phyloP scores from a whole-genome alignment of 2,113 vertebrate species.

The Tichodroma muraria region DNA sequence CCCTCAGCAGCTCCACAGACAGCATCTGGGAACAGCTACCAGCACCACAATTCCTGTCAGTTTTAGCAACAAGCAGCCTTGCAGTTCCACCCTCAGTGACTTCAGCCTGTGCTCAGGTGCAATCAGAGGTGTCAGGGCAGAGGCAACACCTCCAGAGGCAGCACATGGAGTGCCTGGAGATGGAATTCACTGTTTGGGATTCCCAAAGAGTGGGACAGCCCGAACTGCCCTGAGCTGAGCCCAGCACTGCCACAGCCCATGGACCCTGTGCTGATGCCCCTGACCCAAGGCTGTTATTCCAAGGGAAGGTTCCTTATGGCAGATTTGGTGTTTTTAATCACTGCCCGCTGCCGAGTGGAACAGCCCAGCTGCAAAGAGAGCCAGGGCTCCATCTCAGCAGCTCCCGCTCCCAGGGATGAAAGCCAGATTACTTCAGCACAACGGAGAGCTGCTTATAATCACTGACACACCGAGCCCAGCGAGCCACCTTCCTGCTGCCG shows the following conservation, averaged over 20 bases:
- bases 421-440: background rate
- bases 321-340: background rate
- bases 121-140: fast-evolving
- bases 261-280: background rate
- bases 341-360: background rate
- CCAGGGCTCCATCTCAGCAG: background rate
- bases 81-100: background rate
- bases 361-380: background rate
- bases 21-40: background rate
- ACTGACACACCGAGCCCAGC: background rate
- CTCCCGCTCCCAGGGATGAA: background rate
- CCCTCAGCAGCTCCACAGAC: background rate
- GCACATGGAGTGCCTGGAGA: background rate
- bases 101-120: background rate
- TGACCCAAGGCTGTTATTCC: background rate
- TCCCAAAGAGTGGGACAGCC: background rate
- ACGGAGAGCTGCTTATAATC: background rate
- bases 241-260: background rate
- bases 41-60: background rate
- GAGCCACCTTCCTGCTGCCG: background rate
- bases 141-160: background rate
- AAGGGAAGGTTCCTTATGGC: background rate
- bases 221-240: background rate
- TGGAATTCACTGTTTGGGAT: background rate
- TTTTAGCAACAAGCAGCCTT: background rate